Evolutionary conservation across 2,888 invertebrate genomes (phyloP).

Genomic region (Melieria omissa): DNA sequence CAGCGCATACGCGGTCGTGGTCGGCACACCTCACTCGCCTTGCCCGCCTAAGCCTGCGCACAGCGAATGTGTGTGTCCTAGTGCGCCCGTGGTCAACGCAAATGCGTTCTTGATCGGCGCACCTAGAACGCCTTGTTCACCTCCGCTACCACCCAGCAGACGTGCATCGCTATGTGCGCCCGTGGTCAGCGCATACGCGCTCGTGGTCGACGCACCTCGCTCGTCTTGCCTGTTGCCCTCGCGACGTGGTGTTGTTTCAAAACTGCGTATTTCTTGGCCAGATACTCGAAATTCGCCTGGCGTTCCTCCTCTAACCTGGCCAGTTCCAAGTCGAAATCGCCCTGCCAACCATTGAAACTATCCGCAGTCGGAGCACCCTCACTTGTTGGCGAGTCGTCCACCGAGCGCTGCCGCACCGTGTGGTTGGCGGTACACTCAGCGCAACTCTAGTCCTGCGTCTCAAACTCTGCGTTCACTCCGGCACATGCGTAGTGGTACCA

Average conservation of each 20-base stretch:
- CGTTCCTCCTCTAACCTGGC: no score
- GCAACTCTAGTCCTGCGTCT: background rate
- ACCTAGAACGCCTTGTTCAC: background rate
- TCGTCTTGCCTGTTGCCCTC: no score
- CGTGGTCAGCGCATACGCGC: background rate
- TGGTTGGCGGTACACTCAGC: constrained; percentile 10
- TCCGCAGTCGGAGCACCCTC: background rate
- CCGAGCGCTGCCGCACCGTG: background rate
- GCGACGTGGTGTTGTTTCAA: no score
- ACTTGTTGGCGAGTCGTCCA: background rate
- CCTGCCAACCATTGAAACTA: background rate
- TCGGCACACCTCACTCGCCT: background rate
- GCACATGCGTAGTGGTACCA: constrained; percentile 16
- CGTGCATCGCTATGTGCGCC: background rate
- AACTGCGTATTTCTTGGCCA: no score
- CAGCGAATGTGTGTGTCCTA: background rate
- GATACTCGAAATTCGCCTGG: no score
- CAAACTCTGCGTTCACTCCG: background rate
- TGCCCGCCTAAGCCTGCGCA: background rate
- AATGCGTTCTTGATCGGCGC: background rate
- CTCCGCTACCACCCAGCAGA: background rate
- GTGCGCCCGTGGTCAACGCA: background rate
- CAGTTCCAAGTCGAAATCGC: no score
- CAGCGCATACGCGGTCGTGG: background rate
- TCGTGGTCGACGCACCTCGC: background rate